A percentile compares a stretch with the other conserved stretches of the same genome.
These are phyloP conservation scores for Olivierus martensii DNA, from an alignment of 1,140 invertebrate genomes.

Conservation along the genomic window DNA sequence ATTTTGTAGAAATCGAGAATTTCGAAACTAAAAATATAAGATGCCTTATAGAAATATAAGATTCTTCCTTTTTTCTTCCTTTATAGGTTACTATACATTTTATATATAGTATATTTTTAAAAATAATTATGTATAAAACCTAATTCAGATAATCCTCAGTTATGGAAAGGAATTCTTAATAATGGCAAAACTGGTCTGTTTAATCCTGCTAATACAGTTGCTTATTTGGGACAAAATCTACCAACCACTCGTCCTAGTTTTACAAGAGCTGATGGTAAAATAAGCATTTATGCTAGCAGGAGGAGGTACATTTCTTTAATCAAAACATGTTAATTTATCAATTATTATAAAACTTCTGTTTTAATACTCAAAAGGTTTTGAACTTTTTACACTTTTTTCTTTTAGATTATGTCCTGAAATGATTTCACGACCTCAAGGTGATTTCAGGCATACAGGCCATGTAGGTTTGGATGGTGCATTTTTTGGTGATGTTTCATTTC, in stretches of 20 bases:
- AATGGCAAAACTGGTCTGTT: conserved; percentile 78
- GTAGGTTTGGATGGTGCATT: conserved; percentile 92
- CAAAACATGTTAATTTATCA: too few species aligned
- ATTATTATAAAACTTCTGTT: too few species aligned
- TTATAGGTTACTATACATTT: too few species aligned
- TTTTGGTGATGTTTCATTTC: conserved; percentile 86
- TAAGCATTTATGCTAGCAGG: conserved; percentile 26
- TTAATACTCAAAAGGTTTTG: too few species aligned
- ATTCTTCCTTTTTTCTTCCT: too few species aligned
- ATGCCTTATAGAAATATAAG: too few species aligned
- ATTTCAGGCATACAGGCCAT: conserved; percentile 92
- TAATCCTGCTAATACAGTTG: conserved; percentile 74
- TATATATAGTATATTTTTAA: too few species aligned
- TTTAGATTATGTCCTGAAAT: conserved; percentile 58
- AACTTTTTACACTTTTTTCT: background rate
- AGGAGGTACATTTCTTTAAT: conserved; percentile 32
- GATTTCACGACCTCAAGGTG: conserved; percentile 93
- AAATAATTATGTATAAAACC: too few species aligned
- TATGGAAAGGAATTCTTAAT: conserved; percentile 73
- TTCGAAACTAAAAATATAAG: too few species aligned
- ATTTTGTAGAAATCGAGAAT: too few species aligned
- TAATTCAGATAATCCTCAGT: conserved; percentile 16
- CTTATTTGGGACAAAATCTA: conserved; percentile 67
- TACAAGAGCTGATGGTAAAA: conserved; percentile 20
- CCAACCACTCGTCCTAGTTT: conserved; percentile 47